A percentile compares a stretch with the other conserved stretches of the same genome.
These are phyloP conservation scores for Tetrax tetrax DNA, from an alignment of 2,113 vertebrate species.

Conservation along the genomic window DNA sequence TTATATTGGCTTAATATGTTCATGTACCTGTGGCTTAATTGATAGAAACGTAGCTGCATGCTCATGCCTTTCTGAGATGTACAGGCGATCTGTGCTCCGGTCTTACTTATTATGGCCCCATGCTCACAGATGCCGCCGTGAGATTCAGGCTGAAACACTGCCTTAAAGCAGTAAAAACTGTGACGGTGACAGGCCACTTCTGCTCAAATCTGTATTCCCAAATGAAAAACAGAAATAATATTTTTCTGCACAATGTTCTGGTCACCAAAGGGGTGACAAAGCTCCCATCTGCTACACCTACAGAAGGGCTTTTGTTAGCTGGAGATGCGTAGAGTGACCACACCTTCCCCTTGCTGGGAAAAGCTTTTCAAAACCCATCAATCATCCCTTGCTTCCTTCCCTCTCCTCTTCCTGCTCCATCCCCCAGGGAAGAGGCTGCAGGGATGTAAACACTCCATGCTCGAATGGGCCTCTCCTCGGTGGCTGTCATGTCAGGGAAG, in stretches of 20 bases:
- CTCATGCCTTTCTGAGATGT: not conserved
- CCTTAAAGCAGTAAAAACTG: not conserved
- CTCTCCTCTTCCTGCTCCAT: constrained; percentile 39
- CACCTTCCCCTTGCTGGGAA: not conserved
- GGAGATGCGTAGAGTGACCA: not conserved
- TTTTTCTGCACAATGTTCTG: not conserved
- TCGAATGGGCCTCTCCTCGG: not conserved
- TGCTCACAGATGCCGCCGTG: not conserved
- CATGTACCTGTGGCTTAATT: constrained; percentile 3
- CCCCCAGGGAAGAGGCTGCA: constrained; percentile 38
- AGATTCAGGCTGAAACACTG: not conserved
- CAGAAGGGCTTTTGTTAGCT: constrained; percentile 37
- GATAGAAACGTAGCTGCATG: not conserved
- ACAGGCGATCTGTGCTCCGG: accelerated
- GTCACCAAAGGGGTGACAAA: not conserved
- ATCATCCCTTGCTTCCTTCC: constrained; percentile 29
- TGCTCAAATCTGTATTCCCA: not conserved
- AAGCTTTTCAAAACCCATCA: constrained; percentile 33
- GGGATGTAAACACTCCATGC: constrained; percentile 11
- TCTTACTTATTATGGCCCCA: not conserved
- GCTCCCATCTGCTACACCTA: not conserved
- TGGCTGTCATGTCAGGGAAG: not conserved
- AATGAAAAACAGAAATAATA: not conserved
- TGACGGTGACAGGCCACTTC: not conserved
- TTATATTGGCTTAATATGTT: not conserved